Evolutionary conservation across 2,113 vertebrate species (phyloP).

Genomic region (Coptodon bakossiorum): DNA sequence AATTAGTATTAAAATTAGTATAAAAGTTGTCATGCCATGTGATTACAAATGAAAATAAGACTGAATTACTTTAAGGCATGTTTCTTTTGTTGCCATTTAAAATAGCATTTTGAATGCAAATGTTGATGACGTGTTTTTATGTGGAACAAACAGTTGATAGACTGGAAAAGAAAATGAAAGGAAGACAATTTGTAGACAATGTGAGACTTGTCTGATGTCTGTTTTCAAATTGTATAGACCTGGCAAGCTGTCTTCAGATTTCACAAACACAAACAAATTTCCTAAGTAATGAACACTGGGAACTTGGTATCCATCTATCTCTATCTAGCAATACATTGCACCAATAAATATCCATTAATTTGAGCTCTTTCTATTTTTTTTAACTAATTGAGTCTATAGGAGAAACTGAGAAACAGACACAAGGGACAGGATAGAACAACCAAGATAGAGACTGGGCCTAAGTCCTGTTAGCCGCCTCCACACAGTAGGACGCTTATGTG

Average conservation of each 20-base stretch:
- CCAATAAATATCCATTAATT: not conserved
- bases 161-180: not conserved
- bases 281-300: not conserved
- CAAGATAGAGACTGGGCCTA: not conserved
- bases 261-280: not conserved
- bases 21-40: not conserved
- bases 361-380: not conserved
- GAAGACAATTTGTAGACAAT: not conserved
- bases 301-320: not conserved
- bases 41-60: not conserved
- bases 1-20: not conserved
- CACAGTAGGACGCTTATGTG: not conserved
- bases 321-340: not conserved
- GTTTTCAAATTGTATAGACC: not conserved
- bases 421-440: not conserved
- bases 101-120: not conserved
- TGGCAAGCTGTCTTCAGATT: not conserved
- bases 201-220: not conserved
- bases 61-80: not conserved
- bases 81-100: not conserved
- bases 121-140: not conserved
- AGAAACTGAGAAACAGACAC: not conserved
- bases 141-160: not conserved
- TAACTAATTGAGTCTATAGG: not conserved
- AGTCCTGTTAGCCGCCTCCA: not conserved